Base-by-base conservation (phyloP, 2,113 vertebrate genomes). In the Perca fluviatilis region DNA sequence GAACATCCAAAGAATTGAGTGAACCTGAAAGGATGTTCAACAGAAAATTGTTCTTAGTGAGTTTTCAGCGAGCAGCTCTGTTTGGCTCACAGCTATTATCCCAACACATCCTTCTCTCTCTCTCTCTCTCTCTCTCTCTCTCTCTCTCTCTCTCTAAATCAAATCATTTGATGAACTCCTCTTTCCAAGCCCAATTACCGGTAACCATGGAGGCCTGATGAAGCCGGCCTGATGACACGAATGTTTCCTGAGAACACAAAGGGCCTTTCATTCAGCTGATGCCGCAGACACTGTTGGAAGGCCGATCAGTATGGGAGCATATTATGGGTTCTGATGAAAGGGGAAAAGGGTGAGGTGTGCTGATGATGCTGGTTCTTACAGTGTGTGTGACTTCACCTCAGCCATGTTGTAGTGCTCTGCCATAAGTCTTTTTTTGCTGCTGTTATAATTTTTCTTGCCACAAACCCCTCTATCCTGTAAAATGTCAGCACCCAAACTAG, bases 191-290 rank as follows among this genome's bases (percentile, higher is more conserved):
- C 69, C 62, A 88, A 89, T 87, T 85, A 88, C 79, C 19, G 11
- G 88, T 86, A 83, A 84, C 91, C 85, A 91, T 86, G 83, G 86
- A 90, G 63, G 69, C 78, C 66, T 1, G 67, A 84, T 78, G 78
- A 82, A 91, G 88, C 89, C 76, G 67, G 86, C 90, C 78, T 51
- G 78, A 82, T 71, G 13, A 84, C 86, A 46, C 71, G 0, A 70
- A 60, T 57, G 72, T 84, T 84, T 90, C 83, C 92, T 51, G 71
- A 43, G 67, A 63, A 74, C 67, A 93, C 88, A 90, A 88, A 90
- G 70, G 53, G 58, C 25, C 85, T 84, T 86, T 90, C 80, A 85
- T 90, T 68, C 18, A 16, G 57, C 75, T n/a, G 73, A 81, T 86
- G 78, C 56, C 46, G 54, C 60, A 6, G 77, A 70, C 85, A 19